These are phyloP conservation scores for Ahaetulla prasina DNA, from an alignment of 2,113 vertebrate species.

Conservation along the genomic window DNA sequence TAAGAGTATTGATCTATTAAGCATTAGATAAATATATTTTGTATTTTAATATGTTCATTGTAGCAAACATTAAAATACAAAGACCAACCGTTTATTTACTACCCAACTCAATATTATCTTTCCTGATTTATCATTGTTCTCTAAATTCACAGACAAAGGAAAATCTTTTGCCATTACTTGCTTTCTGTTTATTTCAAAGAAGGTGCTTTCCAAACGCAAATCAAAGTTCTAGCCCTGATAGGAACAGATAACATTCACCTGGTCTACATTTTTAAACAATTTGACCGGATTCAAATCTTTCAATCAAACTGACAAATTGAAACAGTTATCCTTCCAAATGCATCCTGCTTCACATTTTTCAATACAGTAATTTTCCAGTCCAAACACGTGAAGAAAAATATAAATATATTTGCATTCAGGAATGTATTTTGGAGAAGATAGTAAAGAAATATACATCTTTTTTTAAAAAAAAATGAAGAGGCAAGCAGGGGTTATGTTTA, in stretches of 20 bases:
- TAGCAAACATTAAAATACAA: background rate
- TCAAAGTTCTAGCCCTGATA: background rate
- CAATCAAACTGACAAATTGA: background rate
- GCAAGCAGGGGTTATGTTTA: background rate
- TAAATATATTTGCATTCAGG: background rate
- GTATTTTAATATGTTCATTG: background rate
- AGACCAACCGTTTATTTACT: background rate
- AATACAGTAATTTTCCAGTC: background rate
- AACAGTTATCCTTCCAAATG: background rate
- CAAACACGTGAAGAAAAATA: background rate
- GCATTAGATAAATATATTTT: background rate
- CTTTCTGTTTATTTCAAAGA: background rate
- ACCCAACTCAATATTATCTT: background rate
- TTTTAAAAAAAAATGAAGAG: background rate
- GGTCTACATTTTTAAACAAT: background rate
- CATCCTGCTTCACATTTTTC: background rate
- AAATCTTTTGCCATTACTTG: background rate
- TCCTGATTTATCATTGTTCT: background rate
- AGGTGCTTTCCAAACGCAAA: background rate
- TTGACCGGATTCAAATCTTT: background rate
- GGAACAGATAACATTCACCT: background rate
- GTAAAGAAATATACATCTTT: background rate
- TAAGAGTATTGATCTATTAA: constrained; percentile 35
- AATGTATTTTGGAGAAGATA: background rate
- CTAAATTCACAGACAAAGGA: background rate